phyloP scores from a whole-genome alignment of 2,797 vertebrate genomes.

The Pogoniulus pusillus region DNA sequence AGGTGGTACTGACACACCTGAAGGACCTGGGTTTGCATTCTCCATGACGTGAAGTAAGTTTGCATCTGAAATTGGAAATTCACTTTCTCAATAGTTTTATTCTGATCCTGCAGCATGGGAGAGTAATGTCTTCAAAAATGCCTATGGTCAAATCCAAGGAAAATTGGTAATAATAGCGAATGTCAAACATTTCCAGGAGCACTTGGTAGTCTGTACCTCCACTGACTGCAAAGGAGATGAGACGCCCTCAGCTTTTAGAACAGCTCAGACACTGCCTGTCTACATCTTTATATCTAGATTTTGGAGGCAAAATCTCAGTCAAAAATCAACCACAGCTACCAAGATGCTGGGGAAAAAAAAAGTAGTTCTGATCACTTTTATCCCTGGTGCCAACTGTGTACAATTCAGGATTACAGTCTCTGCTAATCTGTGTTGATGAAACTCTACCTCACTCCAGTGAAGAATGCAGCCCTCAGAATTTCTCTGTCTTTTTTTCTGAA shows the following conservation, averaged over 20 bases:
- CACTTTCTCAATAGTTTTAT: background rate
- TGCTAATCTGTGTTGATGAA: background rate
- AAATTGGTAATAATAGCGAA: background rate
- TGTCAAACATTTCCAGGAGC: background rate
- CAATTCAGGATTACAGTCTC: background rate
- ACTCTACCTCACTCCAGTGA: constrained; percentile 25
- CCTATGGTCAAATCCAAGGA: background rate
- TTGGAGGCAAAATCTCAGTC: background rate
- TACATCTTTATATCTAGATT: background rate
- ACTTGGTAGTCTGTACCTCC: background rate
- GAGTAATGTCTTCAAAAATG: background rate
- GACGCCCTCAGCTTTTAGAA: background rate
- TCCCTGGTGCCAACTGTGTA: background rate
- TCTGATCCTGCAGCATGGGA: background rate
- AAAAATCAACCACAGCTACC: background rate
- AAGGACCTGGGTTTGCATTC: constrained; percentile 66
- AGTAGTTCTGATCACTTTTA: background rate
- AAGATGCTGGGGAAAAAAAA: background rate
- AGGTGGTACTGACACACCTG: constrained; percentile 64
- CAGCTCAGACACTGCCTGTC: background rate
- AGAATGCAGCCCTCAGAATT: constrained; percentile 33
- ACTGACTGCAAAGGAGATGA: background rate
- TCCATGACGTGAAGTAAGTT: constrained; percentile 55
- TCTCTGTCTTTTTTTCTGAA: constrained; percentile 3
- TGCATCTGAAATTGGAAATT: background rate